Base-by-base conservation (phyloP, 2,888 invertebrate genomes). In the Euzophera pinguis region DNA sequence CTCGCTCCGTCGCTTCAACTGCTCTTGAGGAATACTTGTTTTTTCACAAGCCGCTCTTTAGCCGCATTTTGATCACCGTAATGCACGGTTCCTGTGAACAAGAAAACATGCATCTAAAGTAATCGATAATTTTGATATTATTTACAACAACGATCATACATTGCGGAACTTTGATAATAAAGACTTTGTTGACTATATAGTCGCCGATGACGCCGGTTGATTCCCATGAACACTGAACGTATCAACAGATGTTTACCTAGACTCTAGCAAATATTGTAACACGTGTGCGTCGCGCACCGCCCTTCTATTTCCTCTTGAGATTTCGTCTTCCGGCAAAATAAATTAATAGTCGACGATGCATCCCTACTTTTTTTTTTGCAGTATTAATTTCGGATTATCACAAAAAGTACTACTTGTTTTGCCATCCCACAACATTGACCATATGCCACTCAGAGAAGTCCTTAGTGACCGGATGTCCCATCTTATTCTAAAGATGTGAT, bases 231-330 rank as follows among this genome's bases (percentile, higher is more conserved):
- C 56, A 68, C 58, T 63, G 58, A 61, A 67, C 62, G 65, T 83
- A 84, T 78, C 80, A 72, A 75, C 85, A 87, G 78, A 84, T 86
- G 88, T 85, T 86, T 84, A 79, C 73, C 75, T 68, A 75, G 73
- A 76, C 78, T 79, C 82, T 75, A 78, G 88, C 85, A 90, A 90
- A 90, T 89, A 90, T 90, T 90, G 83, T 88, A 88, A 88, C 90
- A 89, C 90, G 89, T 90, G 90, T 88, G 88, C 81, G 59, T 64
- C 67, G 75, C 74, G 74, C 73, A 65, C 67, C 75, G 80, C 83
- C 82, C 84, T 81, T 81, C 81, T 84, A 85, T 86, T 88, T 89
- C 89, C 87, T 88, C 83, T 86, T 75, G 80, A 88, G 87, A 88
- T 89, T 87, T 88, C 78, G 84, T 87, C 89, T 90, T 90, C 90